A percentile compares a stretch with the other conserved stretches of the same genome.
Evolutionary conservation across 2,113 vertebrate genomes (phyloP).

Genomic region (Silurus asotus): DNA sequence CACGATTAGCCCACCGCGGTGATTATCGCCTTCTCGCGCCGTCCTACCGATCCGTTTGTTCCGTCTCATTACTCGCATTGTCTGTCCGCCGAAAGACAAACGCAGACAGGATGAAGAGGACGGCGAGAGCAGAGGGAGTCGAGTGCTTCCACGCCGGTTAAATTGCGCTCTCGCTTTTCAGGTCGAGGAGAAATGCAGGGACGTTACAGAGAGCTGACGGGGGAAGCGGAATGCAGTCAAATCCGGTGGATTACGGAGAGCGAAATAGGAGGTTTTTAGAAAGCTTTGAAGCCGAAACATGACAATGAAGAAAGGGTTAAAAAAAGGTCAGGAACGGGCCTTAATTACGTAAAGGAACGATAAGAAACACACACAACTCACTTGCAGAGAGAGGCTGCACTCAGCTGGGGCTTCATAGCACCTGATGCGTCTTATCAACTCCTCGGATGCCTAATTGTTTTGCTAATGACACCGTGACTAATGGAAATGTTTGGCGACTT

Average conservation of each 20-base stretch:
- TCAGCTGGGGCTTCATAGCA: conserved; percentile 8
- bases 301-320: neutral
- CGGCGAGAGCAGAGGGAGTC: conserved; percentile 10
- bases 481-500: conserved; percentile 78
- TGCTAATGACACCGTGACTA: conserved; percentile 75
- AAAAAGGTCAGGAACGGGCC: neutral
- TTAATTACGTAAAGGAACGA: neutral
- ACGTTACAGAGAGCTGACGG: neutral
- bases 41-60: conserved; percentile 30
- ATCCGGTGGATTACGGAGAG: neutral
- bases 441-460: conserved; percentile 77
- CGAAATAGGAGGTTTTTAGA: neutral
- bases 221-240: neutral
- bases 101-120: neutral
- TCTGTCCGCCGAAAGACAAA: conserved; percentile 6
- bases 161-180: conserved; percentile 22
- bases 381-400: neutral
- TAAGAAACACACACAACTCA: neutral
- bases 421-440: conserved; percentile 52
- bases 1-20: conserved; percentile 14
- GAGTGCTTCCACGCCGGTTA: conserved; percentile 4
- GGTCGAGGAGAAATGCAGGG: neutral
- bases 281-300: neutral
- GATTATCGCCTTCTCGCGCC: conserved; percentile 22
- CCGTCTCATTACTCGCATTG: conserved; percentile 11